Conservation (phyloP, 2,888 invertebrate genomes). For the Amblyjoppa fuscipennis region DNA sequence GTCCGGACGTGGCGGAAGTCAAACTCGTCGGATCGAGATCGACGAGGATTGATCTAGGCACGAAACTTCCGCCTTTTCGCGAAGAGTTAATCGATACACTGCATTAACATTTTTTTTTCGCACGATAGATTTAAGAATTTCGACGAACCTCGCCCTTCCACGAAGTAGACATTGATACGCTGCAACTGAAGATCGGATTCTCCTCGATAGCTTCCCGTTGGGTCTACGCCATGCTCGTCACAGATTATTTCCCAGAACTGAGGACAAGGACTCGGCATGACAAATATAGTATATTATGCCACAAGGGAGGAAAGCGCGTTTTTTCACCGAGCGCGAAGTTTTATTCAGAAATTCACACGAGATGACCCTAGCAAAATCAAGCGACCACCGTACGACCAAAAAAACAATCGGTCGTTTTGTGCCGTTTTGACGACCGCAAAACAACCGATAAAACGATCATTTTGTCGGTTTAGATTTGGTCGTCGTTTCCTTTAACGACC, state of each 20-base stretch:
- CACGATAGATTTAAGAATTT: neutral
- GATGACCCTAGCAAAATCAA: too few relatives aligned
- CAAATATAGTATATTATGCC: constrained; percentile 78
- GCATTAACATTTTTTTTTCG: neutral
- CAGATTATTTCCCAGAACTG: constrained; percentile 93
- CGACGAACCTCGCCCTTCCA: constrained; percentile 84
- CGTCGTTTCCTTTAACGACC: too few relatives aligned
- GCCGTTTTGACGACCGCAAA: too few relatives aligned
- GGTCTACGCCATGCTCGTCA: constrained; percentile 88
- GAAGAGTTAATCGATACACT: neutral
- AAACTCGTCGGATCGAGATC: constrained; percentile 89
- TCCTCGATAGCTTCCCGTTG: constrained; percentile 86
- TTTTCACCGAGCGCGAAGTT: too few relatives aligned
- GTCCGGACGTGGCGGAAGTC: constrained; percentile 88
- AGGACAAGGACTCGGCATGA: constrained; percentile 70
- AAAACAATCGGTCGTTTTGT: too few relatives aligned
- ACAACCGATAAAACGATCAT: too few relatives aligned
- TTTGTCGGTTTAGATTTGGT: too few relatives aligned
- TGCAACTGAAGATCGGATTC: constrained; percentile 88
- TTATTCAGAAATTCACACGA: too few relatives aligned
- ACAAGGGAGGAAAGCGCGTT: too few relatives aligned
- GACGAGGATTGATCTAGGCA: constrained; percentile 88
- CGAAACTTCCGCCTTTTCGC: constrained; percentile 86
- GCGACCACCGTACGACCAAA: too few relatives aligned
- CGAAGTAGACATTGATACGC: constrained; percentile 88